These are phyloP conservation scores for Orycteropus afer DNA, from an alignment of 2,113 vertebrate genomes.

Conservation along the genomic window DNA sequence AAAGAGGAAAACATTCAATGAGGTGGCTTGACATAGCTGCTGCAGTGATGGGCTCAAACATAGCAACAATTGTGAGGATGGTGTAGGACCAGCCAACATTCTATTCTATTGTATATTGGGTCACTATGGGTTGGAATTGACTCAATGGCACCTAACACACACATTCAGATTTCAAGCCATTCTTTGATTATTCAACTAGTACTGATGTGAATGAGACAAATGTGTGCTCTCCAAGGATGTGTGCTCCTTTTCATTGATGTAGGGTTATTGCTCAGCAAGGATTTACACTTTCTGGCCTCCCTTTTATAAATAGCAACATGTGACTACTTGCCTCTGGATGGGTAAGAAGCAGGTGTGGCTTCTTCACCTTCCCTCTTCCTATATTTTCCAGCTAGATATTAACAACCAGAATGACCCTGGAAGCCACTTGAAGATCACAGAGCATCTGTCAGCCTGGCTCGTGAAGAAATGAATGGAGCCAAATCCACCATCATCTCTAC, in stretches of 20 bases:
- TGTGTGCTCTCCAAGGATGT: neutral
- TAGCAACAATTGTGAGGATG: neutral
- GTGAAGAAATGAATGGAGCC: neutral
- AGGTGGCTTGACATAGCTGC: too few relatives aligned
- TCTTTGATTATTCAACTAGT: neutral
- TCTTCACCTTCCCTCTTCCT: neutral
- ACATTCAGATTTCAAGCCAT: neutral
- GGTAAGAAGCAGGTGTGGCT: neutral
- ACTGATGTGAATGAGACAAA: neutral
- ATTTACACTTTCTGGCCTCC: neutral
- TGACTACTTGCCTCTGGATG: neutral
- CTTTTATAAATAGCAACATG: neutral
- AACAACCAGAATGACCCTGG: neutral
- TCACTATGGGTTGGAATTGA: neutral
- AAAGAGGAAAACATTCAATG: too few relatives aligned
- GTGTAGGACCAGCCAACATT: neutral
- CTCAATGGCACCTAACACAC: neutral
- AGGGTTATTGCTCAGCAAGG: neutral
- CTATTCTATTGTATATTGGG: neutral
- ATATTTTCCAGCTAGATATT: neutral
- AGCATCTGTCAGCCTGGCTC: neutral
- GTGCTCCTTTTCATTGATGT: neutral
- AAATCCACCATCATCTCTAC: neutral
- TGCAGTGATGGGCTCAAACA: neutral
- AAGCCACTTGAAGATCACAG: neutral